Base-by-base conservation (phyloP, 1,140 invertebrate species). In the honey bee (Apis mellifera) region DNA sequence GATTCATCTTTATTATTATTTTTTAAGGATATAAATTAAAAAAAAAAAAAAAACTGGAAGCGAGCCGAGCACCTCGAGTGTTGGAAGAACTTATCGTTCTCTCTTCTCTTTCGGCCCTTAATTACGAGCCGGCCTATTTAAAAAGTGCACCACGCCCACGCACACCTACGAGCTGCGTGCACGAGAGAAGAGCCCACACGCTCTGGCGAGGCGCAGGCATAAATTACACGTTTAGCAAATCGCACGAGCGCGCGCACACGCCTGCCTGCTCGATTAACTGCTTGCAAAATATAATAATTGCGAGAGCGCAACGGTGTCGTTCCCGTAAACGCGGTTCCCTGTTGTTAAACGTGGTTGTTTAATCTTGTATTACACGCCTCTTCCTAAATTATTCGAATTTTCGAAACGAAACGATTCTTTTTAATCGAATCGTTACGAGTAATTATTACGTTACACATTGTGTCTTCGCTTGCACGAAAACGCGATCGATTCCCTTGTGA, bases 181-280 rank as follows among this genome's bases (percentile, higher is more conserved):
- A 59, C 60, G 80, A 71, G 55, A 68, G 57, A 62, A 48, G 55
- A 52, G 69, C 69, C 68, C 64, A 71, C 77, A 71, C 62, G 69
- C 52, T 42, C 32, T 32, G 13, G 62, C 74, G 13, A 42, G 60
- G 68, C 55, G 68, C 55, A 23, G n/a, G 77, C 70, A 84, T 86
- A 84, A 87, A 87, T 86, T 86, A 86, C 66, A 59, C 26, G 70
- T 84, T 73, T 55, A 66, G 70, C 8, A 32, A 84, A 79, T 86
- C 23, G 84, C 54, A n/a, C 21, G n/a, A 26, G n/a, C 19, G 52
- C 9, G 54, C 48, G 48, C 12, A 8, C 55, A 26, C 23, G 50
- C 23, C 9, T 17, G 23, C 48, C 9, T 50, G n/a, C 11, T 62
- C 50, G 55, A 71, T 84, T 62, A 85, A 60, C 52, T n/a, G 32